A percentile compares a stretch with the other conserved stretches of the same genome.
phyloP scores from a whole-genome alignment of 2,113 vertebrate genomes.

The Nycticorax nycticorax region DNA sequence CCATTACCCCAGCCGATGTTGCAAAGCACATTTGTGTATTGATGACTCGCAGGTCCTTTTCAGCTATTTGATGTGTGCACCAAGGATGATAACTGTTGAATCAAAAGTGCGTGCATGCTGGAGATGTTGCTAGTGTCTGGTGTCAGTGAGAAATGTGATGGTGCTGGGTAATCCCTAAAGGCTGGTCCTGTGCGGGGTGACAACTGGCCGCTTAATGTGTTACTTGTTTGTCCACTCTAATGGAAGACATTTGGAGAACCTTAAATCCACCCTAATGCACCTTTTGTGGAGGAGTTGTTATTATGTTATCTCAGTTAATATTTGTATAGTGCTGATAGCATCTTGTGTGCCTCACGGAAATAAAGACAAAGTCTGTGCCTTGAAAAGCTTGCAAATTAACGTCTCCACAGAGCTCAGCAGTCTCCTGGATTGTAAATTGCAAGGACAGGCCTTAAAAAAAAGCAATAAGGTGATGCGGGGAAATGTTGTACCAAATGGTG shows the following conservation, averaged over 20 bases:
- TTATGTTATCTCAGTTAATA: background rate
- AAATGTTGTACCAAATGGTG: background rate
- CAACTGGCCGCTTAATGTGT: background rate
- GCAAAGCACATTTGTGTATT: background rate
- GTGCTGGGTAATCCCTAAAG: background rate
- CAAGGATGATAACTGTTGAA: background rate
- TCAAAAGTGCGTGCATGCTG: background rate
- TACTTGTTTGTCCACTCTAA: background rate
- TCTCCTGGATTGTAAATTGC: background rate
- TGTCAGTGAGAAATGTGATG: background rate
- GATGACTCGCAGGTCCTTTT: background rate
- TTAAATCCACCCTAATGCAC: background rate
- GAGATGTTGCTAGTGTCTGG: background rate
- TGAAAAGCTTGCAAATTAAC: background rate
- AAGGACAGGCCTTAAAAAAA: background rate
- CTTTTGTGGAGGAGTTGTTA: background rate
- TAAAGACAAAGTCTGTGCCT: background rate
- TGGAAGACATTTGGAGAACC: background rate
- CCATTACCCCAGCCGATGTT: background rate
- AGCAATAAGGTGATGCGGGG: background rate
- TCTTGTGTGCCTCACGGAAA: background rate
- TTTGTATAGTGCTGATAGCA: background rate
- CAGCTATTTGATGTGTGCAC: background rate
- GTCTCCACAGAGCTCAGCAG: background rate
- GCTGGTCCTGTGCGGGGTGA: background rate